A percentile compares a stretch with the other conserved stretches of the same genome.
Conservation (phyloP, 2,113 vertebrate species). For the Salvator merianae region DNA sequence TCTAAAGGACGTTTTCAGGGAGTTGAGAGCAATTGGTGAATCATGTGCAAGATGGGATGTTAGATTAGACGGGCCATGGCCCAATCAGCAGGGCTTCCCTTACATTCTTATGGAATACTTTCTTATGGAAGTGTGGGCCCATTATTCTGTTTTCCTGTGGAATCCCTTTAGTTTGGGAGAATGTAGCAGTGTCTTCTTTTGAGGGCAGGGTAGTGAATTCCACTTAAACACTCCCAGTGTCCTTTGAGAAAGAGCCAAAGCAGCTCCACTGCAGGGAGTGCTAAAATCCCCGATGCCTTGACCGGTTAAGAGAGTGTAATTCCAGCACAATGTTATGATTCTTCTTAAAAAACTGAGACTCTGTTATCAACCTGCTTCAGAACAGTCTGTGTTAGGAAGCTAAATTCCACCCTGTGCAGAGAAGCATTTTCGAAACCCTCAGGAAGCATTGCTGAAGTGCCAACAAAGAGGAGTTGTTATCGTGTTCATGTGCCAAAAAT, state of each 20-base stretch:
- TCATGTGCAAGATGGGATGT: too few relatives aligned
- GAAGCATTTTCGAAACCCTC: conserved; percentile 6
- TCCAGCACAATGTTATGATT: neutral
- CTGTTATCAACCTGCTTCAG: neutral
- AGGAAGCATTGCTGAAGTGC: conserved; percentile 24
- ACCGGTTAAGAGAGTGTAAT: conserved; percentile 19
- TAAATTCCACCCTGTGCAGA: conserved; percentile 16
- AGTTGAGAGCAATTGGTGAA: too few relatives aligned
- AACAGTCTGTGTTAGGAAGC: conserved; percentile 12
- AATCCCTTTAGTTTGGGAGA: conserved; percentile 1
- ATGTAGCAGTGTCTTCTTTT: conserved; percentile 16
- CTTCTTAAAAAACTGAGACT: neutral
- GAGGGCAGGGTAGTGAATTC: conserved; percentile 29
- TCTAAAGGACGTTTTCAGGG: too few relatives aligned
- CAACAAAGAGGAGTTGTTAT: conserved; percentile 15
- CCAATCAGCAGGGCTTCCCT: too few relatives aligned
- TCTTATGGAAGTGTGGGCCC: neutral
- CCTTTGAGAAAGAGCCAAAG: conserved; percentile 35
- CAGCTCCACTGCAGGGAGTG: conserved; percentile 19
- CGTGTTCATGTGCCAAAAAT: conserved; percentile 19
- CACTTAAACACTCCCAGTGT: conserved; percentile 28
- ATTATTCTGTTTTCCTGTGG: neutral
- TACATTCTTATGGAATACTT: too few relatives aligned
- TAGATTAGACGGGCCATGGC: too few relatives aligned
- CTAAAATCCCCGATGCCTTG: neutral